Conservation (phyloP, 2,113 vertebrate species). For the Paedocypris sp. region DNA sequence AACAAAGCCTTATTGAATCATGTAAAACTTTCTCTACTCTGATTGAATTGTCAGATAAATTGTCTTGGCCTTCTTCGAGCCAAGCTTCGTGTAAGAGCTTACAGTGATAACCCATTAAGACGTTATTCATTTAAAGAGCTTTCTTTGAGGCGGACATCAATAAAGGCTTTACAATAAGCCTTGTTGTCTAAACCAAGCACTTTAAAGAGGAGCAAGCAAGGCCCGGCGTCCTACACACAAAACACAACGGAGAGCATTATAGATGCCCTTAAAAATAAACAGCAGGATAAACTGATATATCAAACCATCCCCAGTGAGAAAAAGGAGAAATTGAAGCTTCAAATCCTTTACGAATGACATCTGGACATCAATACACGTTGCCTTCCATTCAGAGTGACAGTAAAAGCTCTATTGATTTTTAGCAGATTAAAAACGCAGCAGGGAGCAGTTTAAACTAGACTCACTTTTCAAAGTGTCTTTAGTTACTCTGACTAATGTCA, state of each 20-base stretch:
- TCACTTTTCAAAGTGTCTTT: constrained; percentile 52
- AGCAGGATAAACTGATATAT: constrained; percentile 43
- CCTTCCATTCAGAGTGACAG: constrained; percentile 53
- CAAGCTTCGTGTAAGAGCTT: constrained; percentile 29
- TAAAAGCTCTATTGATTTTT: constrained; percentile 66
- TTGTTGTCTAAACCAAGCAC: constrained; percentile 38
- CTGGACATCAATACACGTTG: constrained; percentile 57
- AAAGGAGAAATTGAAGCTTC: constrained; percentile 48
- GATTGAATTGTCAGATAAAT: constrained; percentile 35
- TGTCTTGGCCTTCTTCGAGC: constrained; percentile 12
- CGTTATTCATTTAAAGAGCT: constrained; percentile 46
- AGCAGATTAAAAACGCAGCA: constrained; percentile 57
- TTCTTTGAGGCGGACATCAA: constrained; percentile 39
- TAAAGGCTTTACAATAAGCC: constrained; percentile 35
- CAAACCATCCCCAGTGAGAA: constrained; percentile 37
- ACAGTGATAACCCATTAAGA: constrained; percentile 43
- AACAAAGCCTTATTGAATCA: constrained; percentile 25
- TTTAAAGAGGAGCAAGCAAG: constrained; percentile 15
- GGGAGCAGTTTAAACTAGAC: constrained; percentile 67
- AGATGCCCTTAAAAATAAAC: constrained; percentile 41
- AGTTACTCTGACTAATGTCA: constrained; percentile 48
- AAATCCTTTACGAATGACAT: constrained; percentile 56
- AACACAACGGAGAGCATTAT: constrained; percentile 21
- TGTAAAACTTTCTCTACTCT: constrained; percentile 26
- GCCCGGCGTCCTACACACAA: constrained; percentile 23